phyloP scores from a whole-genome alignment of 1,140 invertebrate genomes.

The Procambarus virginalis region DNA sequence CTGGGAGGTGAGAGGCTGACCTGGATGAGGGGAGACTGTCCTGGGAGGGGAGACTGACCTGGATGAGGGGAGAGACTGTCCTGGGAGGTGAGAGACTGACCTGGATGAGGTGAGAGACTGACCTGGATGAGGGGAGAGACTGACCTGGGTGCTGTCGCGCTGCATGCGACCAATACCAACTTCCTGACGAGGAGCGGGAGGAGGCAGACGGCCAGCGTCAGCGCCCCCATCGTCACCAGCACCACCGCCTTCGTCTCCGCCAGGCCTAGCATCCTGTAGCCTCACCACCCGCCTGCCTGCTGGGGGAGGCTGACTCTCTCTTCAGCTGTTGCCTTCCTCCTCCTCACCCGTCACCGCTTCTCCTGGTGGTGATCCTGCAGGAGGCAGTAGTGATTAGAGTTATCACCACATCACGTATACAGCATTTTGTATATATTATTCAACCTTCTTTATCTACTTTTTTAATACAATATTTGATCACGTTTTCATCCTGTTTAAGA shows the following conservation, averaged over 20 bases:
- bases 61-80: background rate
- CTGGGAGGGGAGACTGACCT: background rate
- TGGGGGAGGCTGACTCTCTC: too few species aligned
- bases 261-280: constrained; percentile 25
- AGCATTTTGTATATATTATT: too few species aligned
- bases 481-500: too few species aligned
- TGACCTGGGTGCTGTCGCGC: constrained; percentile 1
- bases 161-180: background rate
- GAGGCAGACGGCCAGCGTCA: constrained; percentile 6
- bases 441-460: too few species aligned
- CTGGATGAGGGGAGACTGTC: background rate
- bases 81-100: background rate
- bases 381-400: too few species aligned
- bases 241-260: constrained; percentile 27
- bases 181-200: constrained; percentile 16
- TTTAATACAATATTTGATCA: too few species aligned
- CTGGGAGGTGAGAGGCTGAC: background rate
- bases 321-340: too few species aligned
- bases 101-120: background rate
- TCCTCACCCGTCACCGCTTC: too few species aligned
- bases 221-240: constrained; percentile 24
- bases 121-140: background rate
- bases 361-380: too few species aligned
- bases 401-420: too few species aligned
- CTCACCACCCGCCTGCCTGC: too few species aligned